Evolutionary conservation across 2,113 vertebrate species (phyloP).

Genomic region (Ciconia boyciana): DNA sequence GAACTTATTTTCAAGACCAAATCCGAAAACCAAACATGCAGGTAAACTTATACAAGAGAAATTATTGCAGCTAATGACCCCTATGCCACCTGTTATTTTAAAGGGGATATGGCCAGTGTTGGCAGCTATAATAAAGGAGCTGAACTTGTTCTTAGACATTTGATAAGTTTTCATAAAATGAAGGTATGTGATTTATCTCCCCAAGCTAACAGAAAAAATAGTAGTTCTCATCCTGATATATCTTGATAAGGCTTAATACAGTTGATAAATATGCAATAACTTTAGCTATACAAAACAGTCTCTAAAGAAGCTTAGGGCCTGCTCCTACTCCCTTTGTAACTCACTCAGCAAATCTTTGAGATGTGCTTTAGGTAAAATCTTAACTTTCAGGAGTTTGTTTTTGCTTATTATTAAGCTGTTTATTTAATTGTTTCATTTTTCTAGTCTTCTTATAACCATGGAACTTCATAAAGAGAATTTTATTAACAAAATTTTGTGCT

Average conservation of each 20-base stretch:
- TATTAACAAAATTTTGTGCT: neutral
- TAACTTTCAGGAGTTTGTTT: neutral
- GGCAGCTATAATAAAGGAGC: neutral
- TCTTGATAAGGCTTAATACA: neutral
- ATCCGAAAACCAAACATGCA: neutral
- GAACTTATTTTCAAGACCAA: neutral
- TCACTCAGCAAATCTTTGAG: neutral
- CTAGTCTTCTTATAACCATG: neutral
- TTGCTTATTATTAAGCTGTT: neutral
- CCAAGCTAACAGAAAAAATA: neutral
- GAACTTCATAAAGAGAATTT: neutral
- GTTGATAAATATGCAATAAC: neutral
- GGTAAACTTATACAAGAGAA: neutral
- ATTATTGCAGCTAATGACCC: neutral
- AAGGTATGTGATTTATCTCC: neutral
- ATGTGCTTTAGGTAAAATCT: neutral
- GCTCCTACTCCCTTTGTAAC: neutral
- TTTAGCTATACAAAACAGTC: neutral
- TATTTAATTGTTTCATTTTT: neutral
- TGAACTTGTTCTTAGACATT: neutral
- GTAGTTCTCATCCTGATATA: neutral
- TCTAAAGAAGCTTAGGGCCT: neutral
- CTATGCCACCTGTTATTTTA: neutral
- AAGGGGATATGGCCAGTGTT: neutral
- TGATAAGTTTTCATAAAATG: neutral